Evolutionary conservation across 2,797 vertebrate genomes (phyloP).

Genomic region (Poeciliopsis paucimaculata): DNA sequence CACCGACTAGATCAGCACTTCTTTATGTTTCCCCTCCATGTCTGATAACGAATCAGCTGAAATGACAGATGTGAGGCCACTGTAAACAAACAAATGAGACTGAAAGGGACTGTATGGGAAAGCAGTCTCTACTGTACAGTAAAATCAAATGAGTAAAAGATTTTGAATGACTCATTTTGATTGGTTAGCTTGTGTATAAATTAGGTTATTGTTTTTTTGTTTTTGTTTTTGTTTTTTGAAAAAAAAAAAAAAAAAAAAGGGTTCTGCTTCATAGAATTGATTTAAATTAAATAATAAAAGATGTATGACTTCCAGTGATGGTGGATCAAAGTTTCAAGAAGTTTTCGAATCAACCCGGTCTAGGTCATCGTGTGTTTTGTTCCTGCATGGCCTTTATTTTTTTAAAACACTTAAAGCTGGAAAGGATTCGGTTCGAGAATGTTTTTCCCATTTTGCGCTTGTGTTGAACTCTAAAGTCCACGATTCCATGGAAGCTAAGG

Average conservation of each 20-base stretch:
- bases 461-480: conserved; percentile 31
- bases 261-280: neutral
- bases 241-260: neutral
- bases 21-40: conserved; percentile 40
- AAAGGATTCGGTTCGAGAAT: neutral
- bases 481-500: conserved; percentile 55
- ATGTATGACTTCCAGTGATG: neutral
- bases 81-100: conserved; percentile 28
- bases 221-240: too few relatives aligned
- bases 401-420: neutral
- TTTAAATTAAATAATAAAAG: neutral
- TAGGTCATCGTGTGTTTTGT: neutral
- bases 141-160: neutral
- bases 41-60: conserved; percentile 60
- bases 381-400: neutral
- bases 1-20: conserved; percentile 49
- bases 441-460: conserved; percentile 4
- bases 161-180: neutral
- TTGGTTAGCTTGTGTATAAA: neutral
- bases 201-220: neutral
- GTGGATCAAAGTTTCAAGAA: neutral
- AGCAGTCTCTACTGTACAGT: neutral
- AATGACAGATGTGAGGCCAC: conserved; percentile 26
- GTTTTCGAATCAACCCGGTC: neutral
- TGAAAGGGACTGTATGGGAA: neutral